Evolutionary conservation across 2,888 invertebrate species (phyloP), one percentile per base, ranked within the genome.

Genomic region (Spodoptera littoralis): DNA sequence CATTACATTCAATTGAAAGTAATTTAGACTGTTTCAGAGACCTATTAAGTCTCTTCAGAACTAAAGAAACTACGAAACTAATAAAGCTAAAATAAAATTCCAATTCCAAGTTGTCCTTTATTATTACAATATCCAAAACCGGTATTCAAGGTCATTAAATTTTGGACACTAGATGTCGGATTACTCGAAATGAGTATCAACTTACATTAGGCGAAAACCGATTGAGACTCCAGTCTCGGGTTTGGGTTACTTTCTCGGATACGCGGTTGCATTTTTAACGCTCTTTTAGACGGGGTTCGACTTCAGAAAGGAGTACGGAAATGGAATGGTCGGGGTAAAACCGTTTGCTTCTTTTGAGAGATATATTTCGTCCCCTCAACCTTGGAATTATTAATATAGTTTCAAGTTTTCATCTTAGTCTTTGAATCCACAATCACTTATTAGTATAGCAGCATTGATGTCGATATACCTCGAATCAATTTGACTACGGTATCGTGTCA

Each of bases 181-280:
- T 64, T 43, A 64, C 49, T 24, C 43, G 64, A 63, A 54, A 27
- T 13, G 63, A 49, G 63, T 47, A 47, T 67, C 59, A 49, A 47
- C 50, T 60, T 72, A 57, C 51, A 27, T 65, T 55, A 62, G 42
- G 42, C 46, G 51, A 67, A 71, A 77, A 56, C 48, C 60, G 42
- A 68, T 60, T 74, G 43, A 24, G n/a, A 45, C 27, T 48, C 51
- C 12, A 41, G 22, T 56, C 22, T 61, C 27, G 12, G 41, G 22
- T 62, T 57, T 24, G 52, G 66, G 49, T 64, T 60, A 47, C 55
- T 57, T 59, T 51, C 75, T 73, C 56, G 57, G 12, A 70, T 65
- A 56, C 55, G 54, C 47, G 27, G 55, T 48, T 75, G 70, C 69
- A 76, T 76, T 65, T 73, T 69, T 76, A 73, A 73, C 73, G 73